Base-by-base conservation (phyloP, 1,140 invertebrate species). In the Aleiodes sp. region DNA sequence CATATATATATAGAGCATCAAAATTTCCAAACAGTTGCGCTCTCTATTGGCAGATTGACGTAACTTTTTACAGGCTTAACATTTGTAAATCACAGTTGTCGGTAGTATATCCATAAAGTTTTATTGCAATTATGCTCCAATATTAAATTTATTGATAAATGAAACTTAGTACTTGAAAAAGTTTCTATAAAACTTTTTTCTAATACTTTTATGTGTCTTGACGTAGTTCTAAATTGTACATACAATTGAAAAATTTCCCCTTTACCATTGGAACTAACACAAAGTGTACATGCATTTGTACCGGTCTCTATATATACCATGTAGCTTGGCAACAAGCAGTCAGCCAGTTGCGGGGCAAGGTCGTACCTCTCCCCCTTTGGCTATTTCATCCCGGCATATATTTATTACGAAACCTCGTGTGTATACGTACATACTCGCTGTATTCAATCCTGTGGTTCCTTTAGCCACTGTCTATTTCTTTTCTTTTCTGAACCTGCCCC, bases 301-400 rank as follows among this genome's bases (percentile, higher is more conserved):
- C 57, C 46, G 61, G 29, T 29, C 28, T 24, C 76, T 82, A 82
- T 82, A 81, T 78, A 81, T 80, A 82, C 77, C 70, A 70, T 74
- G 81, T 84, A 84, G 78, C 82, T 82, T 83, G 82, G 82, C 82
- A 84, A 83, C 82, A 83, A 82, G 81, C 82, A 75, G 77, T 75
- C 79, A 72, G 72, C 60, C 70, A 80, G 77, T 82, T 80, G 77
- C 81, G 81, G 82, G 82, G 79, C 82, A 84, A 84, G 82, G 82
- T 84, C 82, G 82, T 80, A 75, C 76, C 78, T 78, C 79, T 77
- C 77, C 75, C 76, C 65, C 77, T 72, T 68, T 65, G 65, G 74
- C 76, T 77, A 81, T 82, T 84, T 81, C 82, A 81, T 83, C 78
- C 82, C 75, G 65, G 70, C 74, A 79, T 84, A 82, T 83, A 81